A percentile compares a stretch with the other conserved stretches of the same genome.
Conservation (phyloP, 1,140 invertebrate species). For the Chlorops oryzae region DNA sequence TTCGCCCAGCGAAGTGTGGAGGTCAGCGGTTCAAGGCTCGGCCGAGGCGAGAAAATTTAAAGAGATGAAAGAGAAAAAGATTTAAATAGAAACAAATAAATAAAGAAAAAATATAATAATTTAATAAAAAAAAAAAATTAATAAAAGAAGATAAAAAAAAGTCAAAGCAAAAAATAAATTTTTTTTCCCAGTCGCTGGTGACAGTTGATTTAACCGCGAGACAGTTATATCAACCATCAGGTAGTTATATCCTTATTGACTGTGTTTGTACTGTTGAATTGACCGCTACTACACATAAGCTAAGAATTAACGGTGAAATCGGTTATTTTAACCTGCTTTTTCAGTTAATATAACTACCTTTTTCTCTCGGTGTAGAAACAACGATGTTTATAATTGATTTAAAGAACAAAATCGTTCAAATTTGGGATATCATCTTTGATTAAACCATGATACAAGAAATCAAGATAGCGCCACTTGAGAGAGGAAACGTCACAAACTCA, state of each 20-base stretch:
- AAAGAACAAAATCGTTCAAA: too few species aligned
- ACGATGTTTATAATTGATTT: too few species aligned
- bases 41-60: not conserved
- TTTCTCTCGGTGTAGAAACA: too few species aligned
- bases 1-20: not conserved
- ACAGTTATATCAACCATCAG: not conserved
- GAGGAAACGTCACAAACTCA: too few species aligned
- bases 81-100: not conserved
- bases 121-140: not conserved
- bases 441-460: too few species aligned
- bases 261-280: too few species aligned
- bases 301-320: not conserved
- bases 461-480: too few species aligned
- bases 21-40: not conserved
- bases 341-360: not conserved
- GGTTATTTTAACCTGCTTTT: not conserved
- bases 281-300: not conserved
- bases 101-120: not conserved
- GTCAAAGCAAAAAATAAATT: not conserved
- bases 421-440: too few species aligned
- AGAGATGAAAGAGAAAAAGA: not conserved
- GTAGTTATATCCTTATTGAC: too few species aligned
- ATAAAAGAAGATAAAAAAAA: not conserved
- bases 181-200: not conserved
- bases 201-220: not conserved